Percentiles rank a stretch among this genome's conserved stretches.
These are phyloP conservation scores for Euplexia lucipara DNA, from an alignment of 2,888 invertebrate species.

Conservation along the genomic window DNA sequence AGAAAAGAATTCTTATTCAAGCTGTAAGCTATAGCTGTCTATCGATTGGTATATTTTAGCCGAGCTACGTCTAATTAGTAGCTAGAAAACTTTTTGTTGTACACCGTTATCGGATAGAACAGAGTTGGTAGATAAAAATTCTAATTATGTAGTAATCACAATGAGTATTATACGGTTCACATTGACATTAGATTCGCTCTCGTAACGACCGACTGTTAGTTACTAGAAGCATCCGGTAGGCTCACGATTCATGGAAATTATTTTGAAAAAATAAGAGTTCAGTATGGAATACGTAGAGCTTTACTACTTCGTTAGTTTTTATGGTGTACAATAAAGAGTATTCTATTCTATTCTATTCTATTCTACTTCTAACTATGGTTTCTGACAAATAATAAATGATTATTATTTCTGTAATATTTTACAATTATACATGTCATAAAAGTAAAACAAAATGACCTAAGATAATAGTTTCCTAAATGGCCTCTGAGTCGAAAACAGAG, in stretches of 20 bases:
- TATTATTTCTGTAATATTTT: too few species aligned
- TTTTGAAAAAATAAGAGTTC: slow-evolving; percentile 71
- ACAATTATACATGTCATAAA: too few species aligned
- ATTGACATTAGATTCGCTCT: slow-evolving; percentile 75
- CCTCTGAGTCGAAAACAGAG: too few species aligned
- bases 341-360: too few species aligned
- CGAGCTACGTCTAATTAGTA: slow-evolving; percentile 29
- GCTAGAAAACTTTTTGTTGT: slow-evolving; percentile 52
- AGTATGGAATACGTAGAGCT: not conserved
- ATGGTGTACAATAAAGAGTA: too few species aligned
- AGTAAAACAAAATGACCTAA: too few species aligned
- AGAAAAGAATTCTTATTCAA: not conserved
- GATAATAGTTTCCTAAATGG: too few species aligned
- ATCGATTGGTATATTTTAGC: too few species aligned
- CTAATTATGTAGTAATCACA: slow-evolving; percentile 65
- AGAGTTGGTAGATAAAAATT: slow-evolving; percentile 61
- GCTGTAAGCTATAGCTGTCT: not conserved
- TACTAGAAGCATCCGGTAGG: slow-evolving; percentile 76
- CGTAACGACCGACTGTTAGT: slow-evolving; percentile 73
- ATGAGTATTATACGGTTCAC: slow-evolving; percentile 70
- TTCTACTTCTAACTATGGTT: not conserved
- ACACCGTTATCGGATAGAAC: slow-evolving; percentile 54
- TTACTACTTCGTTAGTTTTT: too few species aligned
- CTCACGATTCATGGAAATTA: slow-evolving; percentile 67
- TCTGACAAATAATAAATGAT: not conserved